Evolutionary conservation across 2,797 vertebrate species (phyloP), one percentile per base, ranked within the genome.

Genomic region (Pipistrellus nathusii): DNA sequence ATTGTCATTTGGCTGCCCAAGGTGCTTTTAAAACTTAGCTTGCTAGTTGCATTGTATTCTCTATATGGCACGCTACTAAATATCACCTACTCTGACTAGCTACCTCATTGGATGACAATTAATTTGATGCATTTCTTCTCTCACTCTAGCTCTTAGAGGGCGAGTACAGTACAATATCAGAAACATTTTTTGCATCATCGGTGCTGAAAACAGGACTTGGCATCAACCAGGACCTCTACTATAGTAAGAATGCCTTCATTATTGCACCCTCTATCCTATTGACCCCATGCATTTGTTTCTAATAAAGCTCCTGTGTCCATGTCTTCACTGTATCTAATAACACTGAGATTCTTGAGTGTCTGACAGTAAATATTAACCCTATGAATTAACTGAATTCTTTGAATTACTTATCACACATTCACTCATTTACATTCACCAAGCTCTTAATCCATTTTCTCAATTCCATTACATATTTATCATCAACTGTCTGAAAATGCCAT

Each of bases 381-480:
- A 8, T 76, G 38, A 92, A 71, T 87, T 75, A 92, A 76, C 30
- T 21, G 86, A 72, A 64, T 2, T 73, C 38, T 89, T 78, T 35
- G 21, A 92, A n/a, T 53, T 51, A 57, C 41, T 55, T 75, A 20
- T 32, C 44, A 86, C 3, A 6, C 48, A 88, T 46, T 76, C 46
- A 32, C 21, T 78, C 55, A 32, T 76, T 85, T 84, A 78, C 57
- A 57, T 76, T 59, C 4, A 90, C 46, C 85, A 92, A 87, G 48
- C 6, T 80, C 30, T 32, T 62, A 27, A 38, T 55, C 25, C 32
- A 12, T 11, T 57, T 80, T 71, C 73, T 85, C 87, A 85, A 3
- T 73, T 91, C 66, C 80, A 85, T 30, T 73, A 77, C 92, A 77
- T 62, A 88, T 77, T 82, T 35, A 82, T 32, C 20, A 88, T 8